A percentile compares a stretch with the other conserved stretches of the same genome.
These are phyloP conservation scores for Pachliopta kotzebuea DNA, from an alignment of 2,888 invertebrate species.

Conservation along the genomic window DNA sequence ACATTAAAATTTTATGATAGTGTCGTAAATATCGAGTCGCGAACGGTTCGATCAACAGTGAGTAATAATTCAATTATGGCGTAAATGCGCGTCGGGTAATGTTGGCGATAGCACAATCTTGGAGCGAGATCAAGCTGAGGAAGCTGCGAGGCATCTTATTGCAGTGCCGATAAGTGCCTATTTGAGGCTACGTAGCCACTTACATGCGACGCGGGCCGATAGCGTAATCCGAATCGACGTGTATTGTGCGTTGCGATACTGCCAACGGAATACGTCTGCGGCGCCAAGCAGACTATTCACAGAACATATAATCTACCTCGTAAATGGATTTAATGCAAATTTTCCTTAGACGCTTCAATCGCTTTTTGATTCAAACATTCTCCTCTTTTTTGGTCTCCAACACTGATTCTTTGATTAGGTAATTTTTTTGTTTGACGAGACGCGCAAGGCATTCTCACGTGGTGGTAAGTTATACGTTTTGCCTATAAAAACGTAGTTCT, in stretches of 20 bases:
- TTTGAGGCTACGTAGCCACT: slow-evolving; percentile 63
- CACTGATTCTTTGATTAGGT: slow-evolving; percentile 39
- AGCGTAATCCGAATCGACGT: slow-evolving; percentile 70
- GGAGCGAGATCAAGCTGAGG: slow-evolving; percentile 59
- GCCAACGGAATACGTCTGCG: slow-evolving; percentile 44
- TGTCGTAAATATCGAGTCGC: slow-evolving; percentile 50
- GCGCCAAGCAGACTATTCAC: slow-evolving; percentile 57
- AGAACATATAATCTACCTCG: slow-evolving; percentile 59
- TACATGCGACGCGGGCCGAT: slow-evolving; percentile 57
- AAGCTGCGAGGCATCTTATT: slow-evolving; percentile 68
- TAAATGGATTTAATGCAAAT: slow-evolving; percentile 75
- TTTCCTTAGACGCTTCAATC: slow-evolving; percentile 55
- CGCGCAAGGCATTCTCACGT: no score
- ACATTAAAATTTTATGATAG: slow-evolving; percentile 40
- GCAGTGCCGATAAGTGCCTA: slow-evolving; percentile 67
- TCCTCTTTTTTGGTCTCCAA: slow-evolving; percentile 52
- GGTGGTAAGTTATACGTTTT: no score
- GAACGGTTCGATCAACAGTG: slow-evolving; percentile 47
- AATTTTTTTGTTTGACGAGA: no score
- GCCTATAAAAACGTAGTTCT: no score
- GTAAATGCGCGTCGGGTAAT: slow-evolving; percentile 63
- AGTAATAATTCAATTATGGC: slow-evolving; percentile 70
- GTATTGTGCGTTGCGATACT: slow-evolving; percentile 64
- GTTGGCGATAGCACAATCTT: slow-evolving; percentile 65
- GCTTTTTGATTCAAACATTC: slow-evolving; percentile 59